These are phyloP conservation scores for Nothoprocta pentlandii DNA, from an alignment of 2,113 vertebrate genomes.

Conservation along the genomic window DNA sequence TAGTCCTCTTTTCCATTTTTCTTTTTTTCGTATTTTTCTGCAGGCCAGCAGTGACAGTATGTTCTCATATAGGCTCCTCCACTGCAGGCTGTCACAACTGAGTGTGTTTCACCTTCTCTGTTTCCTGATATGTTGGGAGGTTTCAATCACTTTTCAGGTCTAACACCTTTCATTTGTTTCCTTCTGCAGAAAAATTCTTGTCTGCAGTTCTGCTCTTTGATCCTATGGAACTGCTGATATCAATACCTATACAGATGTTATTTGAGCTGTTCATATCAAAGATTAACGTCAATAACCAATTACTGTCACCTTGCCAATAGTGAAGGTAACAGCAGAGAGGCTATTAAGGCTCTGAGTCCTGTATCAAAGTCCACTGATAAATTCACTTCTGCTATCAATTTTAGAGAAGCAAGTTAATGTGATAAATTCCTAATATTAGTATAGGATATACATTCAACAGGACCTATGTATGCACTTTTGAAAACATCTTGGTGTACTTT, in stretches of 20 bases:
- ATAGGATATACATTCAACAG: not conserved
- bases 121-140: not conserved
- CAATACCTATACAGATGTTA: not conserved
- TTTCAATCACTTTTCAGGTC: not conserved
- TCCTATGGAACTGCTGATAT: not conserved
- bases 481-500: not conserved
- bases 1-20: not conserved
- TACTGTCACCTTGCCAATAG: not conserved
- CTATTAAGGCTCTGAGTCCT: not conserved
- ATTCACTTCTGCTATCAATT: not conserved
- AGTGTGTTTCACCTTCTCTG: not conserved
- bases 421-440: not conserved
- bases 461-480: not conserved
- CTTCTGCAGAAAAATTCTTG: not conserved
- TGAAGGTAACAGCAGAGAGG: not conserved
- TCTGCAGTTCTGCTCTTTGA: not conserved
- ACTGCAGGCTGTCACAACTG: not conserved
- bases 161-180: not conserved
- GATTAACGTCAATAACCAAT: not conserved
- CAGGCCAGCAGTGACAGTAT: fast-evolving
- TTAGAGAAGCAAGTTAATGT: not conserved
- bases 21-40: not conserved
- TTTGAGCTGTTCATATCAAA: not conserved
- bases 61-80: not conserved
- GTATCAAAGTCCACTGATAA: not conserved